Percentiles rank a stretch among this genome's conserved stretches.
phyloP scores from a whole-genome alignment of 1,140 invertebrate genomes.

The Bombus vancouverensis region DNA sequence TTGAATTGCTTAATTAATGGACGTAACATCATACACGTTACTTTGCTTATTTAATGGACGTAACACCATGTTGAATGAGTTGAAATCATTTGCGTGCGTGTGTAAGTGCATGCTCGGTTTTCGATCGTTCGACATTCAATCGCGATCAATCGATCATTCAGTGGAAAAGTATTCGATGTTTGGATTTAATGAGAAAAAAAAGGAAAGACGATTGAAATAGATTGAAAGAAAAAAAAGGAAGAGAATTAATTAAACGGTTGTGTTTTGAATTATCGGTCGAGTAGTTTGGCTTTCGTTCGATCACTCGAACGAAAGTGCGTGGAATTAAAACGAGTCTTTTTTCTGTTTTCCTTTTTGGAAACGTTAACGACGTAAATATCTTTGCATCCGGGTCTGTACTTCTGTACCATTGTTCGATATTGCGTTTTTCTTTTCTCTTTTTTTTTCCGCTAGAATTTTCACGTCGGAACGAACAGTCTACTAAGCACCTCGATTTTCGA shows the following conservation, averaged over 20 bases:
- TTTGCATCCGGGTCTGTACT: not conserved
- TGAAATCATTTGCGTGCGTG: conserved; percentile 33
- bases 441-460: not conserved
- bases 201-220: not conserved
- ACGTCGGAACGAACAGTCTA: not conserved
- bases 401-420: not conserved
- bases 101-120: conserved; percentile 16
- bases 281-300: not conserved
- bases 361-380: not conserved
- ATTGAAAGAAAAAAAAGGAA: not conserved
- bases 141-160: not conserved
- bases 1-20: conserved; percentile 57
- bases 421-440: not conserved
- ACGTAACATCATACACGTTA: conserved; percentile 48
- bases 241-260: not conserved
- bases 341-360: not conserved
- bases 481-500: not conserved
- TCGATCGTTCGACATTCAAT: not conserved
- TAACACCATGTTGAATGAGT: conserved; percentile 12
- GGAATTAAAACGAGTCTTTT: conserved; percentile 19
- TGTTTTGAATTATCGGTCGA: not conserved
- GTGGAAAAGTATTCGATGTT: not conserved
- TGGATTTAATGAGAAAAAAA: not conserved
- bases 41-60: conserved; percentile 47
- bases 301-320: not conserved